phyloP scores from a whole-genome alignment of 2,113 vertebrate species.

The Pionites leucogaster region DNA sequence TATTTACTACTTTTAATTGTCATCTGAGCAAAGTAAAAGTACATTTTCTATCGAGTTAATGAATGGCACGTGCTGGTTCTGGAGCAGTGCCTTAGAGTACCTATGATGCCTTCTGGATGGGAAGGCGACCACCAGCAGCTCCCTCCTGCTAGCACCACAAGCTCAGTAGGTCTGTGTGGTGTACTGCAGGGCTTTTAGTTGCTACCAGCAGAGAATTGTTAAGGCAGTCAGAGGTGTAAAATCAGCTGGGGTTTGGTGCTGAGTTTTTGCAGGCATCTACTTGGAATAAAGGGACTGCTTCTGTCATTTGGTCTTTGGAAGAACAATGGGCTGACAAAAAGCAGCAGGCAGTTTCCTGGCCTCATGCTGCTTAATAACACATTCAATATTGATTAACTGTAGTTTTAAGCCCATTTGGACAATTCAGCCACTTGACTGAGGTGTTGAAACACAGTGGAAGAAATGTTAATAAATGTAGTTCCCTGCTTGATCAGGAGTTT shows the following conservation, averaged over 20 bases:
- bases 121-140: neutral
- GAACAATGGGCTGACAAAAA: conserved; percentile 54
- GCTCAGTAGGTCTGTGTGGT: neutral
- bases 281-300: conserved; percentile 17
- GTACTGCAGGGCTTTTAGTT: neutral
- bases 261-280: conserved; percentile 4
- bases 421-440: conserved; percentile 68
- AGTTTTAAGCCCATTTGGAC: conserved; percentile 64
- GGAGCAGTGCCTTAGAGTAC: neutral
- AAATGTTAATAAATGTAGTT: conserved; percentile 58
- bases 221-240: neutral
- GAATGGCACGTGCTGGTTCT: neutral
- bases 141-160: neutral
- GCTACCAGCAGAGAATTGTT: neutral
- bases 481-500: conserved; percentile 52
- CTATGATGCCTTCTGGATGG: neutral
- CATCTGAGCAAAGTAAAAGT: neutral
- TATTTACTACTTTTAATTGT: neutral
- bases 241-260: conserved; percentile 16
- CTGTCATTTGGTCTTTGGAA: conserved; percentile 44
- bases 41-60: neutral
- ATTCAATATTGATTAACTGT: conserved; percentile 67
- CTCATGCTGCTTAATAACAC: conserved; percentile 58
- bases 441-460: conserved; percentile 5
- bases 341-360: conserved; percentile 65